These are phyloP conservation scores for Heterochromis multidens DNA, from an alignment of 2,113 vertebrate genomes.

Conservation along the genomic window DNA sequence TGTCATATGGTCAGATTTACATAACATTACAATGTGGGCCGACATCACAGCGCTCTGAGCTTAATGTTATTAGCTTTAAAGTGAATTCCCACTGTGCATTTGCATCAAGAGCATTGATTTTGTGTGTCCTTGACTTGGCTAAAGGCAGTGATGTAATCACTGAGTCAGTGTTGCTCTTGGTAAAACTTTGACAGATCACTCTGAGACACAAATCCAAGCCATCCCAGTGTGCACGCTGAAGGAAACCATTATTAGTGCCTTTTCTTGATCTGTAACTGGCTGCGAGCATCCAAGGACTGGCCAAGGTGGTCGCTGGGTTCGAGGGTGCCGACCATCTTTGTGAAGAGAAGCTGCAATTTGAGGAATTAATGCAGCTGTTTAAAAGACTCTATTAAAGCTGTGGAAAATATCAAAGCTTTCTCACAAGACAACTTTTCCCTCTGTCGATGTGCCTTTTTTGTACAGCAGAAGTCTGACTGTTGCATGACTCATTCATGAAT, in stretches of 20 bases:
- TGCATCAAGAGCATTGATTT: conserved; percentile 69
- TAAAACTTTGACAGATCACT: conserved; percentile 22
- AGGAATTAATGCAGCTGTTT: background rate
- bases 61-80: conserved; percentile 73
- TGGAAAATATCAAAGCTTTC: background rate
- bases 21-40: conserved; percentile 74
- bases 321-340: background rate
- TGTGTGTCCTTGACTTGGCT: conserved; percentile 62
- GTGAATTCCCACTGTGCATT: conserved; percentile 66
- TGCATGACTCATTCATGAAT: conserved; percentile 12
- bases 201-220: conserved; percentile 28
- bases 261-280: background rate
- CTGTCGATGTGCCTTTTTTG: background rate
- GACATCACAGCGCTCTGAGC: conserved; percentile 54
- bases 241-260: conserved; percentile 3
- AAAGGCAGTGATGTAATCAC: conserved; percentile 71
- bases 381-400: background rate
- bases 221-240: background rate
- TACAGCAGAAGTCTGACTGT: background rate
- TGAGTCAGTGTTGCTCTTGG: conserved; percentile 61
- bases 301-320: conserved; percentile 15
- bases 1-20: conserved; percentile 76
- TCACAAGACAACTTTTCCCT: background rate
- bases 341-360: background rate
- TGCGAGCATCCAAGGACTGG: background rate